Evolutionary conservation across 2,797 vertebrate genomes (phyloP).

Genomic region (Scyliorhinus canicula): DNA sequence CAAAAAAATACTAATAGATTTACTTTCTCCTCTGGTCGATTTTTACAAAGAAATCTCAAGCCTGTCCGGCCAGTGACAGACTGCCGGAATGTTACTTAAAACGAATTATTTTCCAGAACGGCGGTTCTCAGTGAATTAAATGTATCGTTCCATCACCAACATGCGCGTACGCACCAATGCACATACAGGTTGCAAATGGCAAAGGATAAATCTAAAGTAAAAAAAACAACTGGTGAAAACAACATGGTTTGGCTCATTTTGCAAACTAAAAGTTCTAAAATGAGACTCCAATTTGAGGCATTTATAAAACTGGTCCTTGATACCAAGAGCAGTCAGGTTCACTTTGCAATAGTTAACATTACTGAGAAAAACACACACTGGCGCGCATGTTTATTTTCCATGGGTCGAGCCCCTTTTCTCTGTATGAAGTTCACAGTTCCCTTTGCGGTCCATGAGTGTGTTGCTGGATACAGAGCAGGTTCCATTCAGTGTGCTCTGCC

Average conservation of each 20-base stretch:
- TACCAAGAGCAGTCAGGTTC: background rate
- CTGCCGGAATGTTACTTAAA: background rate
- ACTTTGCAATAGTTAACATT: background rate
- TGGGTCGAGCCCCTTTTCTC: background rate
- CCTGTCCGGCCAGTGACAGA: too few relatives aligned
- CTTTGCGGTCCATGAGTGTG: background rate
- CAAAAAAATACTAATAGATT: background rate
- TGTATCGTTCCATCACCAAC: background rate
- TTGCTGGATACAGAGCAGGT: background rate
- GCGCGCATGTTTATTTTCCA: background rate
- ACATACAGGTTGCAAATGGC: background rate
- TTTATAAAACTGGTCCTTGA: background rate
- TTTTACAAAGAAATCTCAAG: background rate
- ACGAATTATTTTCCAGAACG: background rate
- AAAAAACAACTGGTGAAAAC: too few relatives aligned
- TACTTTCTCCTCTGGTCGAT: background rate
- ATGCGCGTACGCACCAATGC: background rate
- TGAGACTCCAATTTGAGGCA: background rate
- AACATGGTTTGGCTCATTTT: background rate
- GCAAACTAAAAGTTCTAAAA: background rate
- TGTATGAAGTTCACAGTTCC: background rate
- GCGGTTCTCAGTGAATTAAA: background rate
- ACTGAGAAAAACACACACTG: background rate
- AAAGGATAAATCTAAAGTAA: background rate
- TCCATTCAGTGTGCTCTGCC: background rate